Conservation (phyloP, 2,797 vertebrate species). For the Phoxinus dragarum region DNA sequence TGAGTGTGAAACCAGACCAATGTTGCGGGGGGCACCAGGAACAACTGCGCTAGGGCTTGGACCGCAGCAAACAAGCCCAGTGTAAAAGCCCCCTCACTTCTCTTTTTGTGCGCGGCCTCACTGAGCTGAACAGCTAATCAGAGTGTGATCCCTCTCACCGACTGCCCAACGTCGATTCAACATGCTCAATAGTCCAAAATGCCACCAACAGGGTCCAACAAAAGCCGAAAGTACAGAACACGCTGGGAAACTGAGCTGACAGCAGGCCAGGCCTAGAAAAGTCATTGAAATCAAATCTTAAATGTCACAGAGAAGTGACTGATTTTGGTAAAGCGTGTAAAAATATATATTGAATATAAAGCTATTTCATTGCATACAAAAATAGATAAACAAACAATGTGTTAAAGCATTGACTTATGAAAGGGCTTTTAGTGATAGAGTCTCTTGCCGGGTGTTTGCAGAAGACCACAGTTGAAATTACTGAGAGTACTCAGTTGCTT, state of each 20-base stretch:
- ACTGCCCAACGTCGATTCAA: neutral
- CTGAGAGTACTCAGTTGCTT: neutral
- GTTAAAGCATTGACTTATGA: neutral
- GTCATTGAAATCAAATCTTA: neutral
- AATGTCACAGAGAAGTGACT: neutral
- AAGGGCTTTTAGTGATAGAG: neutral
- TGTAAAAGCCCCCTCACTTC: neutral
- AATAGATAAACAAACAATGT: neutral
- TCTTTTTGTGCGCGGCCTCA: neutral
- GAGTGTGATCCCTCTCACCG: neutral
- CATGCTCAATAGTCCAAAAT: neutral
- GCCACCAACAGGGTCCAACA: neutral
- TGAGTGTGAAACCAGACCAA: too few species aligned
- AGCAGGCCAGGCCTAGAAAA: neutral
- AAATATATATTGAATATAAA: neutral
- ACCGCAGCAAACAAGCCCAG: too few species aligned
- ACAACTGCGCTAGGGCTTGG: too few species aligned
- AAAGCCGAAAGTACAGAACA: neutral
- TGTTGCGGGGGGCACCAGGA: too few species aligned
- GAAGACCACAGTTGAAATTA: neutral
- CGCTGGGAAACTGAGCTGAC: neutral
- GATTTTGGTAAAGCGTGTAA: neutral
- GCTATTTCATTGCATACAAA: neutral
- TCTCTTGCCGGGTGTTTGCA: neutral
- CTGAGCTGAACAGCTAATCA: neutral